phyloP scores from a whole-genome alignment of 2,797 vertebrate species.

The Sarcophilus harrisii region DNA sequence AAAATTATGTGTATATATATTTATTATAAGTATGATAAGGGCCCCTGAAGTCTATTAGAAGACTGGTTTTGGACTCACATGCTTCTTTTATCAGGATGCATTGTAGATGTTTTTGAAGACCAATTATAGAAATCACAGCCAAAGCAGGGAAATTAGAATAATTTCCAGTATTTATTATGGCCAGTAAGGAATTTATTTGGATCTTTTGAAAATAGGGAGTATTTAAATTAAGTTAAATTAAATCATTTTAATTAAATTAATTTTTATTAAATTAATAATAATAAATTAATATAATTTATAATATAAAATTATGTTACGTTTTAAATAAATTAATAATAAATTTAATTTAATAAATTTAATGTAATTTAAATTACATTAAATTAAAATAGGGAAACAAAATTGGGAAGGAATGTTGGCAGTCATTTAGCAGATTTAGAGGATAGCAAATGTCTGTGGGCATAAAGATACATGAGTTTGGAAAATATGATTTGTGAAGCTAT shows the following conservation, averaged over 20 bases:
- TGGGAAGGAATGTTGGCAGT: neutral
- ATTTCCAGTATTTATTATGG: too few species aligned
- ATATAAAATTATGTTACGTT: too few species aligned
- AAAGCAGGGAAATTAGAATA: neutral
- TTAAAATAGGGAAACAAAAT: neutral
- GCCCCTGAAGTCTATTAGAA: neutral
- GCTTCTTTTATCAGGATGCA: neutral
- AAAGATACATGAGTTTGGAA: neutral
- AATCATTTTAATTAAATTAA: too few species aligned
- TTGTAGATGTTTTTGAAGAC: neutral
- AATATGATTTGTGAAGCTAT: neutral
- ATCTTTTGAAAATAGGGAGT: conserved; percentile 9
- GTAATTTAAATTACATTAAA: too few species aligned
- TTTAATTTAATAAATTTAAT: too few species aligned
- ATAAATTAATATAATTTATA: too few species aligned
- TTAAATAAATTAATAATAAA: too few species aligned
- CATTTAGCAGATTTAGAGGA: conserved; percentile 21
- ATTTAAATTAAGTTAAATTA: too few species aligned
- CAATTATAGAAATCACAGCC: neutral
- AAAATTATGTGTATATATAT: neutral
- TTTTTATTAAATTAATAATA: too few species aligned
- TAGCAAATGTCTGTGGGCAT: neutral
- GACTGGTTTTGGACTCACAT: neutral
- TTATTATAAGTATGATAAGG: neutral
- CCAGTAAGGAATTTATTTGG: neutral